Base-by-base conservation (phyloP, 2,797 vertebrate species). In the Danio choprae region DNA sequence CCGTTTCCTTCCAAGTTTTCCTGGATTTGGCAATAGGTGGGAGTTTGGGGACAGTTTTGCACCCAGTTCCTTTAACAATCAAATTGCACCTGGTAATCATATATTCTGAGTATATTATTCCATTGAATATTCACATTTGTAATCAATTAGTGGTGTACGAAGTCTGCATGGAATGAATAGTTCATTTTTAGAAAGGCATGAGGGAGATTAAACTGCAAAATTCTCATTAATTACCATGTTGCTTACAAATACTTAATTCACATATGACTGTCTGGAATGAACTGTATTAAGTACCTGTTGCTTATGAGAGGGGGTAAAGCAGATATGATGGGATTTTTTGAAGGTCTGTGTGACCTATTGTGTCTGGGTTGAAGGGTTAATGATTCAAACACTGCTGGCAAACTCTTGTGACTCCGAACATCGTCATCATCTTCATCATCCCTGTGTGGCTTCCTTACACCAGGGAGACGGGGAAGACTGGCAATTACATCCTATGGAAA, bases 351-450 rank as follows among this genome's bases (percentile, higher is more conserved):
- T 74, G 84, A 74, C 68, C 77, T 82, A 69, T 80, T 87, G 72
- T 80, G 74, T 60, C 73, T 81, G 18, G 73, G 18, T 36, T 63
- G 68, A 68, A 77, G 63, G 20, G 56, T 64, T 59, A 68, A 72
- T 36, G 73, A 63, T 18, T 58, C 85, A 46, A 75, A 79, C 67
- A 84, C 44, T 7, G 67, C 80, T 29, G 84, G 86, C 51, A 88
- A 48, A 50, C 88, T 89, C 83, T 81, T 87, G 48, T 84, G 67
- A 79, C 88, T 89, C 60, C 67, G 73, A 13, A 81, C 79, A 59
- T 88, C 87, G 1, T 89, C 87, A 1, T 84, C 80, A 0, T 87
- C 83, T 6, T 86, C 85, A 9, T 85, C 79, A 67, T 81, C 82
- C 81, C 75, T 75, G 71, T 79, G 29, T 64, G 20, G 29, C 13